Base-by-base conservation (phyloP, 2,888 invertebrate genomes). In the Drosophila limbata region DNA sequence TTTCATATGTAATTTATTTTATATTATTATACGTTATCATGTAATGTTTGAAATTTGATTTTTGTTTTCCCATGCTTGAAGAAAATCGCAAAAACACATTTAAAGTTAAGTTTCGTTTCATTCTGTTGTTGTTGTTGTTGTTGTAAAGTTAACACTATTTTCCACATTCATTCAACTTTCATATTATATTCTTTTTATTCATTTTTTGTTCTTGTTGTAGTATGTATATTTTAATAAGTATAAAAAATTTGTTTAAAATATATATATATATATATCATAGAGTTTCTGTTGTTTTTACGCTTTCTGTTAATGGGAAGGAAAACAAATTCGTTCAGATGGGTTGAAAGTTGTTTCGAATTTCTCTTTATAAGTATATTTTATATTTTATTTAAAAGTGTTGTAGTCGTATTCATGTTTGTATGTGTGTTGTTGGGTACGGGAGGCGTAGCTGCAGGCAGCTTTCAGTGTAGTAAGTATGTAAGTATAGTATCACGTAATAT, bases 401-500 rank as follows among this genome's bases (percentile, higher is more conserved):
- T 69, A 13, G 13, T 64, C 56, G 13, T 31, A 15, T 39, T 13
- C 13, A 39, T 48, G 42, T 37, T 47, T 62, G 57, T 65, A 39
- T 56, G 45, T 31, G 45, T 51, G 28, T 28, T 28, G 28, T 28
- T 60, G 51, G 70, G 42, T 64, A 44, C 39, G 67, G 74, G 56
- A 69, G 66, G 50, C 53, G 42, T 62, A 72, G 79, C 88, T 85
- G 84, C 68, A 73, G 79, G 81, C 88, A 84, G 77, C 84, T 86
- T 71, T 67, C 39, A 69, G 71, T 76, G 69, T 76, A 52, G 50
- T 73, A 48, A 73, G 62, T 80, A 77, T 79, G 52, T 71, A 68
- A 84, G 81, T 86, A 84, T 81, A 88, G 86, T 84, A 88, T 84
- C 88, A 88, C 88, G 87, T 86, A 86, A 88, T 86, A 88, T 85